Evolutionary conservation across 2,113 vertebrate species (phyloP).

Genomic region (Harpagus bidentatus): DNA sequence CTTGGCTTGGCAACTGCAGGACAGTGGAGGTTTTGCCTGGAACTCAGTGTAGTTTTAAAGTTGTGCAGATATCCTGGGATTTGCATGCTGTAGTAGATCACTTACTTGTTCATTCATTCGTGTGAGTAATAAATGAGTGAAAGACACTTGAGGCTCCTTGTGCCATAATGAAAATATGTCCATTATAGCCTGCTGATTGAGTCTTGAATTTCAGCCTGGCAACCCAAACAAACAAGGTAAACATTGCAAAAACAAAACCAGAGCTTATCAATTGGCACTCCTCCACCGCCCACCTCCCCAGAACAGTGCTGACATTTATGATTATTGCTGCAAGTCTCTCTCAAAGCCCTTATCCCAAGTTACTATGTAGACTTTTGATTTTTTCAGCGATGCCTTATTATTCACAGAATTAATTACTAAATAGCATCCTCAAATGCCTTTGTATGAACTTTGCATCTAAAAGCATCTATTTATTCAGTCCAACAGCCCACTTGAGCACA

Average conservation of each 20-base stretch:
- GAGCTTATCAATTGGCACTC: not conserved
- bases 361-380: not conserved
- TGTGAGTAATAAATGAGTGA: not conserved
- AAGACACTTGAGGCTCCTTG: not conserved
- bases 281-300: not conserved
- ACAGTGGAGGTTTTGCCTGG: not conserved
- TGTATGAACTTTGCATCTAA: conserved; percentile 1
- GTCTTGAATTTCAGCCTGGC: not conserved
- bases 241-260: not conserved
- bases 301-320: not conserved
- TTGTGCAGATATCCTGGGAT: not conserved
- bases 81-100: not conserved
- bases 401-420: conserved; percentile 8
- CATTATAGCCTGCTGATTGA: not conserved
- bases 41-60: not conserved
- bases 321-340: not conserved
- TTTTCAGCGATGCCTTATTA: not conserved
- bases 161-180: not conserved
- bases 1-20: not conserved
- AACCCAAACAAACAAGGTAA: conserved; percentile 1
- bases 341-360: not conserved
- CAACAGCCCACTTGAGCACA: not conserved
- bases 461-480: not conserved
- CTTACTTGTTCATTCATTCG: not conserved
- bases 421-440: not conserved